Base-by-base conservation (phyloP, 2,113 vertebrate species). In the Symphodus melops region DNA sequence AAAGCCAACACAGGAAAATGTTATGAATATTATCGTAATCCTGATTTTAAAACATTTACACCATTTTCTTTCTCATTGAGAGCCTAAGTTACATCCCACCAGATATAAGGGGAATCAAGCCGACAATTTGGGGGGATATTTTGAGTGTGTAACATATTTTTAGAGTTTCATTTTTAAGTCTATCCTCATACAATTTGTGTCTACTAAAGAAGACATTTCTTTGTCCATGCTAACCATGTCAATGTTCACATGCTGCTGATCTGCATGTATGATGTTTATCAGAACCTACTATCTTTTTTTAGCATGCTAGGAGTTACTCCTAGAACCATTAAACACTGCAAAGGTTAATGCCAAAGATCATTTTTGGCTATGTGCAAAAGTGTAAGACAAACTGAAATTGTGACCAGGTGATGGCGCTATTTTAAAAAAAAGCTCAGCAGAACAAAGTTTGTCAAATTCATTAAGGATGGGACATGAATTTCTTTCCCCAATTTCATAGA, bases 161-260 rank as follows among this genome's bases (percentile, higher is more conserved):
- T 39, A 51, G 33, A 16, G 41, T 23, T 4, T 68, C 39, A 61
- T 72, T 48, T 21, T 36, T 23, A 72, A 59, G 44, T 49, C 14
- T 51, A 51, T 55, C 19, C n/a, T 57, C 19, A 68, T 36, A 46
- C 19, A 16, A 20, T 53, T 13, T 51, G 13, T 1, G 20, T 51
- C 17, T 51, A 51, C 48, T 51, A 20, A n/a, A 51, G 20, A 51
- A 51, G 7, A 1, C 17, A 5, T 8, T 48, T 7, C 14, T 19
- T 48, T 46, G 14, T 46, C 44, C 39, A 9, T 39, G 9, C 1
- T 8, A 48, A 13, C 44, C 13, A 16, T 16, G 44, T 6, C 16
- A 17, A 13, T 19, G 17, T 8, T 49, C 19, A 49, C 19, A 49
- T 19, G 48, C 48, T 49, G 4, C 25, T 25, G n/a, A 3, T 42